Evolutionary conservation across 1,140 invertebrate species (phyloP).

Genomic region (Drosophila repleta): DNA sequence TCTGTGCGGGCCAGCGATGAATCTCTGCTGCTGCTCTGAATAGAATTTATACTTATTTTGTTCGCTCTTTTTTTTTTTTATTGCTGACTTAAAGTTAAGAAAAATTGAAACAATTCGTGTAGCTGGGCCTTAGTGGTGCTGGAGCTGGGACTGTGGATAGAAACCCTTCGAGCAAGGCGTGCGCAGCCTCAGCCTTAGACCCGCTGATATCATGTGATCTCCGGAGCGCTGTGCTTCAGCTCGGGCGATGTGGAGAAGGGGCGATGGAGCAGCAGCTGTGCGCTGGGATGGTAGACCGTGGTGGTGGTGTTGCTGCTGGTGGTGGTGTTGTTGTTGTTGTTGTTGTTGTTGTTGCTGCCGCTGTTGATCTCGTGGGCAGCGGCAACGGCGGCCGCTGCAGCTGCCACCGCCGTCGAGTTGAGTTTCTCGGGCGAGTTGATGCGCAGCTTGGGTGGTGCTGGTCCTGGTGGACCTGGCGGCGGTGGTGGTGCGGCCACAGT

Average conservation of each 20-base stretch:
- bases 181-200: constrained; percentile 42
- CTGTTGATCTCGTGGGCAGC: constrained; percentile 35
- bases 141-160: constrained; percentile 17
- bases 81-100: constrained; percentile 65
- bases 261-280: constrained; percentile 84
- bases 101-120: constrained; percentile 79
- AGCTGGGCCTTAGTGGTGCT: constrained; percentile 65
- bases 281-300: constrained; percentile 70
- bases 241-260: constrained; percentile 85
- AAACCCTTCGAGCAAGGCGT: constrained; percentile 39
- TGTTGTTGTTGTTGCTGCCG: constrained; percentile 34
- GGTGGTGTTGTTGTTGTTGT: constrained; percentile 11
- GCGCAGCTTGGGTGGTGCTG: constrained; percentile 84
- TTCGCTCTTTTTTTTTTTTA: constrained; percentile 23
- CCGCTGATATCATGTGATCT: constrained; percentile 85
- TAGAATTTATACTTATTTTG: neutral
- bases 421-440: constrained; percentile 84
- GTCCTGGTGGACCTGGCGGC: constrained; percentile 52
- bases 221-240: constrained; percentile 75
- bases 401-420: constrained; percentile 76
- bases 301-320: constrained; percentile 33
- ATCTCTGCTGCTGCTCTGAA: neutral
- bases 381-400: constrained; percentile 48
- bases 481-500: constrained; percentile 39
- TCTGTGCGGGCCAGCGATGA: constrained; percentile 1